Percentiles rank a stretch among this genome's conserved stretches.
phyloP scores from a whole-genome alignment of 2,888 invertebrate species.

The Spatulosminthurus flaviceps region DNA sequence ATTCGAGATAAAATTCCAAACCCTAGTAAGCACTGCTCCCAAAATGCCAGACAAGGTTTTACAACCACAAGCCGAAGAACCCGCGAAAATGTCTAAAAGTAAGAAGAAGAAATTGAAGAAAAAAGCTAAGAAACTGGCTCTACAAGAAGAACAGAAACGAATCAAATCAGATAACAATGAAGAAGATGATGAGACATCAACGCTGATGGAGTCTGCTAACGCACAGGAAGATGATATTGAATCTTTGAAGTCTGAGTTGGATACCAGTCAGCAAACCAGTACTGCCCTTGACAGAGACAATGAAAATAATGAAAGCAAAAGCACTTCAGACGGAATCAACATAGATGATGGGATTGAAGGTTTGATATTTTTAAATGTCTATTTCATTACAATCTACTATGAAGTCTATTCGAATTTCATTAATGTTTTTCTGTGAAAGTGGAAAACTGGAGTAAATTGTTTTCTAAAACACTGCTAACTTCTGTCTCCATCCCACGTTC shows the following conservation, averaged over 20 bases:
- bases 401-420: no score
- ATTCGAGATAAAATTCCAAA: not conserved
- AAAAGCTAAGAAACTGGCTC: conserved; percentile 66
- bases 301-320: not conserved
- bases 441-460: no score
- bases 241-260: not conserved
- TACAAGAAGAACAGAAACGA: conserved; percentile 70
- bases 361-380: not conserved
- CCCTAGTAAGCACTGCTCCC: conserved; percentile 66
- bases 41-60: conserved; percentile 64
- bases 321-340: no score
- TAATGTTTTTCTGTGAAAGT: no score
- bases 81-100: conserved; percentile 68
- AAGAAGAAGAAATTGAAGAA: conserved; percentile 67
- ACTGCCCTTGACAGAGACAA: not conserved
- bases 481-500: no score
- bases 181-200: conserved; percentile 64
- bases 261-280: not conserved
- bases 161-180: conserved; percentile 65
- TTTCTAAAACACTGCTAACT: no score
- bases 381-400: no score
- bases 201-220: conserved; percentile 46
- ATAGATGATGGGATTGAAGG: no score
- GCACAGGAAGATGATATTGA: not conserved
- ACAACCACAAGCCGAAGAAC: conserved; percentile 40